Conservation (phyloP, 2,888 invertebrate genomes). For the Antitype chi region DNA sequence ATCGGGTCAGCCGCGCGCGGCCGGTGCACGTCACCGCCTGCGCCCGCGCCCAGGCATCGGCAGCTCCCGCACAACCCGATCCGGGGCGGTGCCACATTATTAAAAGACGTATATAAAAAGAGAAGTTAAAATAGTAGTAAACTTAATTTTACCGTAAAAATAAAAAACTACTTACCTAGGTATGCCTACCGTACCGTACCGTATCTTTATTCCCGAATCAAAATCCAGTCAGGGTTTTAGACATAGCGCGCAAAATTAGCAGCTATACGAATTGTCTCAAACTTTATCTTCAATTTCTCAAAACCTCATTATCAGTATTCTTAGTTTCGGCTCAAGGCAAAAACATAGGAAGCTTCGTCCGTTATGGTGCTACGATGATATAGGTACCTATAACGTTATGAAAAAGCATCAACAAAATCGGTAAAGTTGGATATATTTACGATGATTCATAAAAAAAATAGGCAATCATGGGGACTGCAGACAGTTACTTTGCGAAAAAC, state of each 20-base stretch:
- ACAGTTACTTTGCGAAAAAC: too few species aligned
- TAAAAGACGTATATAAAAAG: neutral
- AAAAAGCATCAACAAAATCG: neutral
- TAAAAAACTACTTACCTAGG: neutral
- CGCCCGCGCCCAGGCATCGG: too few species aligned
- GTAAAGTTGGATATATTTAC: too few species aligned
- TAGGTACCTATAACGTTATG: neutral
- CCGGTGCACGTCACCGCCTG: too few species aligned
- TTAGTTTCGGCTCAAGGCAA: neutral
- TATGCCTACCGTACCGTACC: neutral
- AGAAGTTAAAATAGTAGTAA: too few species aligned
- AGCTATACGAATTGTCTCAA: neutral
- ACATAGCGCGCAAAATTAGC: neutral
- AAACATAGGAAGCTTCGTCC: neutral
- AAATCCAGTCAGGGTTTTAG: neutral
- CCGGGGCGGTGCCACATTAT: too few species aligned
- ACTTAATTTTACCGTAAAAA: neutral
- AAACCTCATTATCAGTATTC: neutral
- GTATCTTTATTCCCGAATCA: neutral
- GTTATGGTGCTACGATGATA: neutral
- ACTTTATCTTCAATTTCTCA: slow-evolving; percentile 1
- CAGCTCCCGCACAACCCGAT: too few species aligned
- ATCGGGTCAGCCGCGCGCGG: too few species aligned
- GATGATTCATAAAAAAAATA: too few species aligned
- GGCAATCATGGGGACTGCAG: too few species aligned